Base-by-base conservation (phyloP, 53 echinoderm and acorn worm genomes). In the Echinometra lucunter region DNA sequence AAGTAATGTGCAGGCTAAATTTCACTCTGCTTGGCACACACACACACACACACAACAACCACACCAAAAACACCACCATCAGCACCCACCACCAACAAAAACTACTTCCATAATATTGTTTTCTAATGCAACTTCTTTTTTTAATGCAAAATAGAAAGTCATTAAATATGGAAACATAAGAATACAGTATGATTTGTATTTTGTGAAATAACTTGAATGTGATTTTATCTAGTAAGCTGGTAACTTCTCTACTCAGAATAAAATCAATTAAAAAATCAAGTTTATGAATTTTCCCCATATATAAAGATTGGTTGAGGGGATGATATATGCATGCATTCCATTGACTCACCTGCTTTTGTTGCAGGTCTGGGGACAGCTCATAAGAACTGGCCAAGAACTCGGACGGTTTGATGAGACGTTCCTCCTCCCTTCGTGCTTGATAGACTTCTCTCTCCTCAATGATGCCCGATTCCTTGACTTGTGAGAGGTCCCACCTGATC, bases 271-370 rank as follows among this genome's bases (percentile, higher is more conserved):
- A 27, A 25, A 63, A 2, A 63, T 23, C 0, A 63, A 63, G 1
- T 60, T 60, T 21, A 60, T 60, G 60, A 21, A 21, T 5, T 5
- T 1, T 63, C 25, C 63, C 25, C n/a, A 63, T 63, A 0, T 25
- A 21, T 25, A 63, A 63, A 25, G 63, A 53, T 0, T 63, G 25
- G 23, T 63, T 23, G 63, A 63, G 27, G 63, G 60, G 25, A 21
- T 23, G 13, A 12, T 72, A 35, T 13, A 1, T 35, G 10, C 12
- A 35, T 28, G 32, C 11, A 35, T 34, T 72, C 13, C 40, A n/a
- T n/a, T n/a, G n/a, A n/a, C 96, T 95, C 91, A 97, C 98, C 96
- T 98, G 98, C 87, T 99, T 99, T 72, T 96, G 97, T 57, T 99
- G 96, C 40, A 99, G 95, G 93, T 99, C 99, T 23, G 97, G 96